phyloP scores from a whole-genome alignment of 2,113 vertebrate species.

The Hemicordylus capensis region DNA sequence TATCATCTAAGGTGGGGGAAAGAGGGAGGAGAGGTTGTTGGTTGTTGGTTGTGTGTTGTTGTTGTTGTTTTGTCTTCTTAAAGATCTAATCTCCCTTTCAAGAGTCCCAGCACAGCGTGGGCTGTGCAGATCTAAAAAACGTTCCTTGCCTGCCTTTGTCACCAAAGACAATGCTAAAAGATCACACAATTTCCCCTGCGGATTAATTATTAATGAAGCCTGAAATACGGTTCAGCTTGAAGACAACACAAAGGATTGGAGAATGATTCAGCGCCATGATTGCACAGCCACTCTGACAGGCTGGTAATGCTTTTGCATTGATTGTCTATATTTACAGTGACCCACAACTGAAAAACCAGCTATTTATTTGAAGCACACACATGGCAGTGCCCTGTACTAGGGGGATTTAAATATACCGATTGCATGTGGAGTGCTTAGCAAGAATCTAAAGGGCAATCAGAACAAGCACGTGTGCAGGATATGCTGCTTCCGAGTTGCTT shows the following conservation, averaged over 20 bases:
- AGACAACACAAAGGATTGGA: conserved; percentile 45
- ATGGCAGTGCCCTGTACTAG: background rate
- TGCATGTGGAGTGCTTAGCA: background rate
- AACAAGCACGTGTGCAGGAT: accelerated
- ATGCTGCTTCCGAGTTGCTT: background rate
- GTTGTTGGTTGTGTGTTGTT: background rate
- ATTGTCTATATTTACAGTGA: conserved; percentile 2
- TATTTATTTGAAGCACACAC: background rate
- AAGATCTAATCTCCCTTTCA: background rate
- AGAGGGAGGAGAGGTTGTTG: background rate
- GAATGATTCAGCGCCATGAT: conserved; percentile 6
- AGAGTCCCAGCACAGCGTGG: conserved; percentile 8
- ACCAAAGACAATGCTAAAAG: background rate
- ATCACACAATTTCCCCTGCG: background rate
- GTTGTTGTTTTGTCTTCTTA: background rate
- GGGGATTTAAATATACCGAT: background rate
- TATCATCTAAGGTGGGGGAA: conserved; percentile 6
- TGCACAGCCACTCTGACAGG: background rate
- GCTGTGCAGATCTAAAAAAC: conserved; percentile 34
- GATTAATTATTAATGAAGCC: conserved; percentile 72
- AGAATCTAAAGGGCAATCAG: background rate
- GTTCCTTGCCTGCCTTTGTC: conserved; percentile 15
- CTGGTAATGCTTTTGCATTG: conserved; percentile 2
- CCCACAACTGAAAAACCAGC: conserved; percentile 2
- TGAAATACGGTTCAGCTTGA: conserved; percentile 50